Evolutionary conservation across 2,888 invertebrate species (phyloP).

Genomic region (Sinhomidia bicolor): DNA sequence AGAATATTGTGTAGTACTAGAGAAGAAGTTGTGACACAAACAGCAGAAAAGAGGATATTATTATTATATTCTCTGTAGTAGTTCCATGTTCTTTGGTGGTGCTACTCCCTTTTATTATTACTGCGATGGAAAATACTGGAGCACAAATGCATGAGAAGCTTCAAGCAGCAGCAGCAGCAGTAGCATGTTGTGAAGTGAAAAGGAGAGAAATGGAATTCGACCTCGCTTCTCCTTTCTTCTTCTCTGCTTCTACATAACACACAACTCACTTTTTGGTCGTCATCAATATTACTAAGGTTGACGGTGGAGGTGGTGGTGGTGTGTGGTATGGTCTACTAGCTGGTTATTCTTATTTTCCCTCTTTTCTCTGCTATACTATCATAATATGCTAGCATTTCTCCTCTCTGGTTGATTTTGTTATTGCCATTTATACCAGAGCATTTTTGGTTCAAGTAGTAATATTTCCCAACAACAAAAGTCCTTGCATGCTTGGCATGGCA

Average conservation of each 20-base stretch:
- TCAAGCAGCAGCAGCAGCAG: background rate
- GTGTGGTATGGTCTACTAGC: background rate
- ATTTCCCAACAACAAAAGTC: constrained; percentile 43
- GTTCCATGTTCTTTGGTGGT: background rate
- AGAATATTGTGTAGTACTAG: background rate
- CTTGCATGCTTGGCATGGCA: constrained; percentile 63
- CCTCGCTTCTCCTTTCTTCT: constrained; percentile 54
- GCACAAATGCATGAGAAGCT: background rate
- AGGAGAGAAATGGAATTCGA: constrained; percentile 61
- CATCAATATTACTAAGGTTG: constrained; percentile 54
- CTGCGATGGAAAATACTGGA: background rate
- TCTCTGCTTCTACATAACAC: background rate
- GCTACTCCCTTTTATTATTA: constrained; percentile 29
- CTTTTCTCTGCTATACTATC: background rate
- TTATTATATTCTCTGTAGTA: background rate
- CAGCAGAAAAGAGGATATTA: constrained; percentile 45
- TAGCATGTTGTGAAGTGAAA: constrained; percentile 13
- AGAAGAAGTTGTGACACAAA: constrained; percentile 19
- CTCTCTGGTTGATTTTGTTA: background rate
- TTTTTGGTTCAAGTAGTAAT: constrained; percentile 43
- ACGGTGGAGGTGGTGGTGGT: constrained; percentile 42
- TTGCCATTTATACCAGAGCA: background rate
- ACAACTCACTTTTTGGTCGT: constrained; percentile 39
- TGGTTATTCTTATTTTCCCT: background rate
- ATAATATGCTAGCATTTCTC: constrained; percentile 22